Percentiles rank a stretch among this genome's conserved stretches.
Conservation (phyloP, 2,888 invertebrate species). For the Diaperis boleti region DNA sequence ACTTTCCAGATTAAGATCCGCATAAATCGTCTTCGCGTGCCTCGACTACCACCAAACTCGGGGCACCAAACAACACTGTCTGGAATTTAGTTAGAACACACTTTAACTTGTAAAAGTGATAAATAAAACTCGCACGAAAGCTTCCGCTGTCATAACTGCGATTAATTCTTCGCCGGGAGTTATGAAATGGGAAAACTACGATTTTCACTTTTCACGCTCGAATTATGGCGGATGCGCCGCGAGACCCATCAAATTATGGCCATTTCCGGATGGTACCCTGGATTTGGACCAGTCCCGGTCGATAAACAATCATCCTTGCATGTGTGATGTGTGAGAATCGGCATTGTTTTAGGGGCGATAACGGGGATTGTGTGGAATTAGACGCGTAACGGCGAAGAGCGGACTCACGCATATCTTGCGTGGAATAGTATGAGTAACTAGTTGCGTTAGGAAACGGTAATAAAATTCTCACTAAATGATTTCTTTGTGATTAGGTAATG, state of each 20-base stretch:
- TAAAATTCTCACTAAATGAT: too few relatives aligned
- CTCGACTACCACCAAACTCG: slow-evolving; percentile 28
- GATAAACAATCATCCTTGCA: slow-evolving; percentile 56
- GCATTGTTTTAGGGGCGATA: slow-evolving; percentile 18
- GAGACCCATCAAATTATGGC: slow-evolving; percentile 35
- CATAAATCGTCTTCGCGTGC: slow-evolving; percentile 33
- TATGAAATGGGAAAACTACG: background rate
- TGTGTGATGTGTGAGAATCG: slow-evolving; percentile 51
- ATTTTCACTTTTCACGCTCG: background rate
- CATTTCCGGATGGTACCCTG: slow-evolving; percentile 35
- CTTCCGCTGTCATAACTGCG: slow-evolving; percentile 25
- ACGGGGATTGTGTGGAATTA: slow-evolving; percentile 2
- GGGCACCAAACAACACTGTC: slow-evolving; percentile 39
- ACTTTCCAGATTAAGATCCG: background rate
- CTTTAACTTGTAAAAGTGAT: slow-evolving; percentile 45
- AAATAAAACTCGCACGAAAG: slow-evolving; percentile 43
- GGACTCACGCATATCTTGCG: background rate
- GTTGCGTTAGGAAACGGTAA: too few relatives aligned
- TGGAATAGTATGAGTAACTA: background rate
- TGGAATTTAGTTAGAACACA: slow-evolving; percentile 41
- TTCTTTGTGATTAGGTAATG: too few relatives aligned
- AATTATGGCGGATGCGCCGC: too few relatives aligned
- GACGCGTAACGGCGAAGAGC: slow-evolving; percentile 1
- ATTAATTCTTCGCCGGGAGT: slow-evolving; percentile 30
- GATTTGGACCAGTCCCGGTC: slow-evolving; percentile 41